Evolutionary conservation across 2,113 vertebrate species (phyloP).

Genomic region (Bufo bufo): DNA sequence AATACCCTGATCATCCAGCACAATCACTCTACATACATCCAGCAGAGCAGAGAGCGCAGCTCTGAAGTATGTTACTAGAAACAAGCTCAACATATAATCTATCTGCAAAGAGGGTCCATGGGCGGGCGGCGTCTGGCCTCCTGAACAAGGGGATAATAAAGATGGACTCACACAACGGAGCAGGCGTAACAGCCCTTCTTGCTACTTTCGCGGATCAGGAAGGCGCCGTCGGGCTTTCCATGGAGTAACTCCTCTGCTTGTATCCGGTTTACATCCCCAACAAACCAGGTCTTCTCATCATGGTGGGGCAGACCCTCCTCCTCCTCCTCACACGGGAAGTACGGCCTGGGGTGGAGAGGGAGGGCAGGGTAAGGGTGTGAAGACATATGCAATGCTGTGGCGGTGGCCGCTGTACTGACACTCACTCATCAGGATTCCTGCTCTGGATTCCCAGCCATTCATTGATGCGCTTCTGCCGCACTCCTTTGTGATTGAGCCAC

Average conservation of each 20-base stretch:
- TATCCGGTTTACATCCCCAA: constrained; percentile 89
- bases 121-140: no score
- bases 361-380: background rate
- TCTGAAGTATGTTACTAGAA: background rate
- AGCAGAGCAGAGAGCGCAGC: background rate
- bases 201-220: constrained; percentile 95
- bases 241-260: constrained; percentile 93
- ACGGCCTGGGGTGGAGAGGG: constrained; percentile 71
- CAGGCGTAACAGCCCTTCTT: constrained; percentile 97
- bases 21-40: no score
- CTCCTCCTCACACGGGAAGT: constrained; percentile 89
- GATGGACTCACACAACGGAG: constrained; percentile 92
- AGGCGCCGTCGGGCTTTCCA: constrained; percentile 89
- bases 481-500: constrained; percentile 96
- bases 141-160: no score
- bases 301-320: constrained; percentile 90
- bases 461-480: constrained; percentile 90
- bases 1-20: no score
- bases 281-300: constrained; percentile 95
- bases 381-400: no score
- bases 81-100: no score
- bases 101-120: no score
- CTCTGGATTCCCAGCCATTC: constrained; percentile 93
- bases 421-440: constrained; percentile 90
- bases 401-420: constrained; percentile 52